These are phyloP conservation scores for Telenomus remus DNA, from an alignment of 1,140 invertebrate species.

Conservation along the genomic window DNA sequence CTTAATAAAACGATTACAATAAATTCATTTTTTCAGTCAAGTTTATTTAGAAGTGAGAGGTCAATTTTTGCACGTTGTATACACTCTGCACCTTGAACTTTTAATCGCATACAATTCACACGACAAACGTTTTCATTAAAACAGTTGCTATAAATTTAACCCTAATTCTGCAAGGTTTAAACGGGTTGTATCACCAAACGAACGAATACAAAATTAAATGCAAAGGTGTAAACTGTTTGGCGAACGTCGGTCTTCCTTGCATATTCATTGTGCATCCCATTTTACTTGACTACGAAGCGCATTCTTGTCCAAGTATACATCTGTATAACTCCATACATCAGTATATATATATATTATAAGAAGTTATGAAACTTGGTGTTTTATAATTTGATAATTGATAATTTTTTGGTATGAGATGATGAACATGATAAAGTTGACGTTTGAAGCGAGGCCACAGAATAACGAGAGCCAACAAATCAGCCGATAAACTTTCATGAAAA, in stretches of 20 bases:
- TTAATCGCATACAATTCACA: too few relatives aligned
- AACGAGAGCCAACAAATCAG: constrained; percentile 67
- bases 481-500: constrained; percentile 66
- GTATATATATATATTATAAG: constrained; percentile 4
- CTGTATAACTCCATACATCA: constrained; percentile 8
- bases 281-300: constrained; percentile 69
- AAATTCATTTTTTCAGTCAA: too few relatives aligned
- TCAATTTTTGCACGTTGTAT: too few relatives aligned
- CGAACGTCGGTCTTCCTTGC: constrained; percentile 65
- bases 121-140: too few relatives aligned
- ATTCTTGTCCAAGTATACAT: constrained; percentile 56
- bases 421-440: constrained; percentile 6
- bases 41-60: too few relatives aligned
- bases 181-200: background rate
- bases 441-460: constrained; percentile 69
- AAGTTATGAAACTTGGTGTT: too few relatives aligned
- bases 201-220: background rate
- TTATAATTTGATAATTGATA: too few relatives aligned
- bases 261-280: constrained; percentile 76
- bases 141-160: too few relatives aligned
- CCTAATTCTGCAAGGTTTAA: too few relatives aligned
- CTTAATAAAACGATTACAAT: too few relatives aligned
- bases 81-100: too few relatives aligned
- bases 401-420: constrained; percentile 7
- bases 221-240: constrained; percentile 43